Base-by-base conservation (phyloP, 2,113 vertebrate genomes). In the Lamprologus sp. region DNA sequence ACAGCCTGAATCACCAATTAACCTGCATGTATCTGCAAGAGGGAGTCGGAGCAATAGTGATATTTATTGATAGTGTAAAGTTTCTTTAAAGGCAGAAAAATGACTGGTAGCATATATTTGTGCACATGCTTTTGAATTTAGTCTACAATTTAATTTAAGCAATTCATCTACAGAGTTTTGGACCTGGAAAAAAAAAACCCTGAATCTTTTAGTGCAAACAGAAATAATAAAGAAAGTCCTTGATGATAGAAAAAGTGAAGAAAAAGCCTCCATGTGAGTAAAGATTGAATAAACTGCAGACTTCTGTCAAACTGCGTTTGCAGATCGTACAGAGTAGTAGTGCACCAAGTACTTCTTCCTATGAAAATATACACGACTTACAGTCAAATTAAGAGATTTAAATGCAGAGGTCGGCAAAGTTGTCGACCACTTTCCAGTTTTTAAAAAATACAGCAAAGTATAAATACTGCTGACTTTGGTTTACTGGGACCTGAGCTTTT, bases 401-500 rank as follows among this genome's bases (percentile, higher is more conserved):
- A 75, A 75, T 28, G 42, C 14, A 75, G 0, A 47, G 5, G 3
- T 26, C 1, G 0, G 3, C 40, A 47, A 47, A 17, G 14, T 2
- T 23, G 63, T 68, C 3, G 3, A 9, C n/a, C 1, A 14, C 12
- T 40, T 40, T 14, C n/a, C n/a, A 70, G 35, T 70, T 40, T 40
- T 68, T 21, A 2, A 8, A 68, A 68, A 70, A 21, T 40, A 40
- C 33, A 40, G 63, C 7, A 68, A 68, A 23, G 35, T 40, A 70
- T 63, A 40, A 37, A 75, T 45, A 47, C 8, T 11, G 40, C 37
- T 75, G 3, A 14, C 68, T 47, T 28, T 75, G 1, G 14, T 2
- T 47, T 0, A 45, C 13, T 45, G 68, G 68, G 40, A 73, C n/a
- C 21, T 45, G 37, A 0, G 14, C 37, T 40, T 45, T 45, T 26